phyloP scores from a whole-genome alignment of 2,797 vertebrate genomes.

The Gymnodraco acuticeps region DNA sequence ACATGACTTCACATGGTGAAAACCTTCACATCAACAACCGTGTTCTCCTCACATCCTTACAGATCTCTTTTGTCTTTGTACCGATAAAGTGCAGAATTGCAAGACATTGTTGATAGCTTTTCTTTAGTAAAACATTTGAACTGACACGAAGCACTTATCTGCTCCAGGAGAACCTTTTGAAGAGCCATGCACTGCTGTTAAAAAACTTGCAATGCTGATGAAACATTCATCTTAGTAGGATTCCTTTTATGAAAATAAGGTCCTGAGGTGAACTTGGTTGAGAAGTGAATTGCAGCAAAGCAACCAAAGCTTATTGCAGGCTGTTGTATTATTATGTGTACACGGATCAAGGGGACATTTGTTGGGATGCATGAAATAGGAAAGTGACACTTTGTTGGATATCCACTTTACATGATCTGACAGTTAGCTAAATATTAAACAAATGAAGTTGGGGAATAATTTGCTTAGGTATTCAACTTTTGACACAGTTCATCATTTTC shows the following conservation, averaged over 20 bases:
- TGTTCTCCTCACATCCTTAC: constrained; percentile 11
- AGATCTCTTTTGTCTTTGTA: constrained; percentile 7
- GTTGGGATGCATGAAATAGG: constrained; percentile 3
- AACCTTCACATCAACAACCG: neutral
- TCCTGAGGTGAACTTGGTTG: neutral
- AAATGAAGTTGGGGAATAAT: neutral
- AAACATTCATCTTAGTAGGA: neutral
- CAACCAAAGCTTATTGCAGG: neutral
- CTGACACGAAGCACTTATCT: too few relatives aligned
- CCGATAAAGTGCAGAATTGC: neutral
- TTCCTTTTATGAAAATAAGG: neutral
- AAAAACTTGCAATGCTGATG: neutral
- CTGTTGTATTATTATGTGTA: neutral
- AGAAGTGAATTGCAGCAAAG: neutral
- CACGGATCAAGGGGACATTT: neutral
- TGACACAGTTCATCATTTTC: too few relatives aligned
- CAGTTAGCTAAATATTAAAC: constrained; percentile 20
- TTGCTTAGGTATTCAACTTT: too few relatives aligned
- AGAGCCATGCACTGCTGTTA: neutral
- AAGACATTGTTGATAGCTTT: neutral
- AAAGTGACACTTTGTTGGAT: constrained; percentile 18
- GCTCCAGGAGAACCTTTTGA: neutral
- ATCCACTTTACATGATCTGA: constrained; percentile 10
- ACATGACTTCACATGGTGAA: neutral
- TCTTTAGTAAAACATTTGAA: too few relatives aligned